Conservation (phyloP, 2,797 vertebrate genomes). For the Enteromius fasciolatus region DNA sequence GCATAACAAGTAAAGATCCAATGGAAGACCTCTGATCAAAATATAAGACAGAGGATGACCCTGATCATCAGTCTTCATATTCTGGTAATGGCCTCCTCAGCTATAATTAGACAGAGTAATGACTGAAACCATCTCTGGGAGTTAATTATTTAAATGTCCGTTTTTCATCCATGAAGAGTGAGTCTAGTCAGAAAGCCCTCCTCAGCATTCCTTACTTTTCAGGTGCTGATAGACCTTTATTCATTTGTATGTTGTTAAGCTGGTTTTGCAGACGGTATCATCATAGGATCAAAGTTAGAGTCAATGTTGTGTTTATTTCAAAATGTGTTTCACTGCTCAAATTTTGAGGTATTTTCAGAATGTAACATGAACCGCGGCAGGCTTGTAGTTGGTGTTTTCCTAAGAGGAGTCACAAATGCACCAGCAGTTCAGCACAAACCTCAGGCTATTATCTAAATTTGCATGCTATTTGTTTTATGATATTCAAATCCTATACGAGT, state of each 20-base stretch:
- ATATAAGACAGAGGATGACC: constrained; percentile 42
- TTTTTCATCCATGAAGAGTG: constrained; percentile 45
- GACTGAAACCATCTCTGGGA: constrained; percentile 48
- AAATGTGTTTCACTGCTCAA: not conserved
- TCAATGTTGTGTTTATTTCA: not conserved
- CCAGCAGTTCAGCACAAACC: constrained; percentile 38
- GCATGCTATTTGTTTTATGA: constrained; percentile 42
- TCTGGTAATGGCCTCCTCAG: constrained; percentile 51
- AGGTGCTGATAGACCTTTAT: not conserved
- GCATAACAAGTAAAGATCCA: not conserved
- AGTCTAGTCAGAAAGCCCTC: constrained; percentile 15
- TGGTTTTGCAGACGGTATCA: not conserved
- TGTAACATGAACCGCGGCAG: constrained; percentile 2
- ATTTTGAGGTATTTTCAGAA: not conserved
- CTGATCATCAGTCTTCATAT: constrained; percentile 56
- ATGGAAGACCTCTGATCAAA: constrained; percentile 16
- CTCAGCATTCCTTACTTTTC: not conserved
- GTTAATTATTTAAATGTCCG: constrained; percentile 58
- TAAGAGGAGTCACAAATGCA: constrained; percentile 1
- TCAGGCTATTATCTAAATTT: constrained; percentile 31
- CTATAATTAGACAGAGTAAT: constrained; percentile 61
- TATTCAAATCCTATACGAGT: constrained; percentile 29
- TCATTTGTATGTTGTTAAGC: not conserved
- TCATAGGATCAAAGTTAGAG: not conserved
- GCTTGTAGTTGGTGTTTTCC: constrained; percentile 20